A percentile compares a stretch with the other conserved stretches of the same genome.
Evolutionary conservation across 2,888 invertebrate species (phyloP).

Genomic region (Drosophila setosimentum): DNA sequence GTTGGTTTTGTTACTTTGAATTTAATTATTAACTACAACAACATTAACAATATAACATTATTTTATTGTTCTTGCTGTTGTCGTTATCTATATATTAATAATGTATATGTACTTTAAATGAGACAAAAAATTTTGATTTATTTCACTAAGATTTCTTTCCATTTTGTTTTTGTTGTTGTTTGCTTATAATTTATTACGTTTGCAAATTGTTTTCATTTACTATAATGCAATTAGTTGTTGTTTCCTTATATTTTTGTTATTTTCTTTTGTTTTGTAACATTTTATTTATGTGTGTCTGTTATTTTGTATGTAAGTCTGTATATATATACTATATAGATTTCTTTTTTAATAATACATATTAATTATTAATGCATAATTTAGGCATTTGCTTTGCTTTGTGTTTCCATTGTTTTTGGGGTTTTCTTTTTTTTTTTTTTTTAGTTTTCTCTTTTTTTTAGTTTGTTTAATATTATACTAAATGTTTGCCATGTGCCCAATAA

Average conservation of each 20-base stretch:
- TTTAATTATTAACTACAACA: conserved; percentile 19
- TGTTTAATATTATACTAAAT: conserved; percentile 57
- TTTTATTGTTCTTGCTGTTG: conserved; percentile 18
- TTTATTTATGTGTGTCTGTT: conserved; percentile 25
- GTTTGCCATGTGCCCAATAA: conserved; percentile 49
- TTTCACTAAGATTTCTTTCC: conserved; percentile 65
- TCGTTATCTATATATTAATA: conserved; percentile 8
- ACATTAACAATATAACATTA: conserved; percentile 16
- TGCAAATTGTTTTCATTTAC: conserved; percentile 38
- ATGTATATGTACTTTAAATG: conserved; percentile 54
- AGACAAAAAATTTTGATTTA: conserved; percentile 81
- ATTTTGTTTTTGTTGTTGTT: conserved; percentile 13
- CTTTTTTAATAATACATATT: conserved; percentile 57
- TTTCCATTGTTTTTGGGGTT: conserved; percentile 39
- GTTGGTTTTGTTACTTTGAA: conserved; percentile 2
- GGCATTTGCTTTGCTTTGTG: conserved; percentile 60
- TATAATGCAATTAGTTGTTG: conserved; percentile 46
- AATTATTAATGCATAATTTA: conserved; percentile 67
- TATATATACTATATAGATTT: conserved; percentile 26
- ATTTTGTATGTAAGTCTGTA: conserved; percentile 23
- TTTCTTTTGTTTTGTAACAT: conserved; percentile 19
- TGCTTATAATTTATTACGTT: conserved; percentile 51
- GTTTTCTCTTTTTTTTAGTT: conserved; percentile 18
- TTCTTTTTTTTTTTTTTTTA: conserved; percentile 13
- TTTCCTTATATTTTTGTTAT: conserved; percentile 5